Evolutionary conservation across 1,140 invertebrate genomes (phyloP), one percentile per base, ranked within the genome.

Genomic region (Sitodiplosis mosellana): DNA sequence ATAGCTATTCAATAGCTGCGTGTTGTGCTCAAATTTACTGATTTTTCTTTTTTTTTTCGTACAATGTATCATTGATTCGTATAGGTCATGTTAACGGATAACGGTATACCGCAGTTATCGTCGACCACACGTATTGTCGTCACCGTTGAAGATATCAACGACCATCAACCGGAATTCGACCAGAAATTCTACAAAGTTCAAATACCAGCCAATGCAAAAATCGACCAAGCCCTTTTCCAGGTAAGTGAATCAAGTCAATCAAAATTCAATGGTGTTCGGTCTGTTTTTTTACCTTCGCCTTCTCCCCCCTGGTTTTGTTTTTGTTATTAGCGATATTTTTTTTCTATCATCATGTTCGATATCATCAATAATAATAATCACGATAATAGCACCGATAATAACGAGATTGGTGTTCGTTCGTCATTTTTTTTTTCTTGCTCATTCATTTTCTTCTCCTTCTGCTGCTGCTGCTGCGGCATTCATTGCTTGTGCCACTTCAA

Each of bases 61-160:
- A n/a, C n/a, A n/a, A n/a, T n/a, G n/a, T n/a, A n/a, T 38, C 14
- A 42, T 20, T 2, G 2, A 45, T 27, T 45, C 33, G 2, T 6
- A 33, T 55, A 81, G 79, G 72, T 88, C 27, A 74, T 78, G 36
- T 78, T 90, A 21, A 78, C 72, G 48, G 89, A 95, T 66, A 81
- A 84, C 63, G 85, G 81, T 34, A 62, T 57, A 1, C 85, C 84
- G 14, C 57, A 72, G 5, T 68, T 92, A 47, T 78, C 81, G 2
- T 90, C 87, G 4, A 83, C 80, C 3, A 87, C 86, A 12, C 75
- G 85, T 50, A 81, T 95, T 33, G 75, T 87, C 20, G 75, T 96
- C 37, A 69, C 75, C 47, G 80, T 95, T 8, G 69, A 74, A 18
- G 87, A 93, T 65, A 69, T 85, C 49, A 92, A 93, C 68, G 89